Base-by-base conservation (phyloP, 2,888 invertebrate genomes). In the Cremastobaeus sp. region DNA sequence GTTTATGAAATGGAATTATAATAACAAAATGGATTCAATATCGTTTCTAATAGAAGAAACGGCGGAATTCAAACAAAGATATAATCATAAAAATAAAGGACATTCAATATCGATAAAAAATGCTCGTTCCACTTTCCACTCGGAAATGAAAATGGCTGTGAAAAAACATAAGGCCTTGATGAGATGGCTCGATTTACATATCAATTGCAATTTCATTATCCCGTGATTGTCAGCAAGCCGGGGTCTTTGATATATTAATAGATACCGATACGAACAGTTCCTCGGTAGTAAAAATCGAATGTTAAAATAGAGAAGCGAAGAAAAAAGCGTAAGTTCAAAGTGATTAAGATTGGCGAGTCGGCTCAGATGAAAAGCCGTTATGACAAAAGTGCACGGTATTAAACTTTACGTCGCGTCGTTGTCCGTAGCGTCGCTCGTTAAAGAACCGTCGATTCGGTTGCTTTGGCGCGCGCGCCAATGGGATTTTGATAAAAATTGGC, bases 401-500 rank as follows among this genome's bases (percentile, higher is more conserved):
- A 70, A 62, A 62, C 32, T 57, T 66, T 48, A 50, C 57, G 50
- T 50, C 41, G n/a, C n/a, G n/a, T n/a, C 8, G 50, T 18, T 41
- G 35, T 28, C 11, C 41, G 37, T 28, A 43, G 43, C 43, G 37
- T 14, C 11, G 43, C 43, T 50, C 39, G 47, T 69, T 69, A 60
- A 69, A 54, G 17, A 17, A 69, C 28, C 21, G 8, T 21, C 32
- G 34, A 52, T 30, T 66, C 21, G 39, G 48, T 57, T 43, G 52
- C 54, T 69, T 54, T 37, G 47, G 39, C 30, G 52, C 17, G 14
- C 39, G 15, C 17, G 12, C 39, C 37, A 74, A 74, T 73, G 41
- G 62, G 59, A 65, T 69, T 74, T 70, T 65, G 30, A 65, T 74
- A 65, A 70, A 65, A 74, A 74, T 70, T 70, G 70, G 65, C 70